Conservation (phyloP, 2,888 invertebrate species). For the Zele albiditarsus region DNA sequence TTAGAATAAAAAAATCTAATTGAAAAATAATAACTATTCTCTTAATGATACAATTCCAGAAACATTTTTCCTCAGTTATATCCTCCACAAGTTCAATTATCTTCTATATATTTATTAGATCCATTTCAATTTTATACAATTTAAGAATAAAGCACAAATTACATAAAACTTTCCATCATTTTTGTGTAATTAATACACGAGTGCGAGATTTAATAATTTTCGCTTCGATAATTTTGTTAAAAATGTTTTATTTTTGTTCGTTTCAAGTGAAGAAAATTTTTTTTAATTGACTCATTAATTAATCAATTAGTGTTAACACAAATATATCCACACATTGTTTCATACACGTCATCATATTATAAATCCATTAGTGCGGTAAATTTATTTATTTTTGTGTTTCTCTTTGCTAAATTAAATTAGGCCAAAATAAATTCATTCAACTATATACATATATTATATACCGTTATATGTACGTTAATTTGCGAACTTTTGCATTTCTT, state of each 20-base stretch:
- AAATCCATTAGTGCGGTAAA: background rate
- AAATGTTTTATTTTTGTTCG: background rate
- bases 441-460: background rate
- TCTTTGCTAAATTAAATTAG: background rate
- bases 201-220: slow-evolving; percentile 7
- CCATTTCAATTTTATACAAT: too few relatives aligned
- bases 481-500: background rate
- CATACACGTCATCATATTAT: background rate
- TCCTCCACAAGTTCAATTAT: too few relatives aligned
- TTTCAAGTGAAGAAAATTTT: background rate
- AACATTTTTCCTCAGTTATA: too few relatives aligned
- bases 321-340: background rate
- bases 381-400: background rate
- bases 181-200: background rate
- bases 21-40: too few relatives aligned
- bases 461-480: background rate
- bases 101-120: too few relatives aligned
- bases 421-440: background rate
- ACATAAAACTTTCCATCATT: slow-evolving; percentile 51
- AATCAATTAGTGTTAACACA: background rate
- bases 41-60: too few relatives aligned
- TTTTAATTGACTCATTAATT: slow-evolving; percentile 14
- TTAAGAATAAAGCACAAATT: slow-evolving; percentile 48
- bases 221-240: background rate
- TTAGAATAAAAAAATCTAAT: too few relatives aligned